Conservation (phyloP, 2,113 vertebrate genomes). For the Colius striatus region DNA sequence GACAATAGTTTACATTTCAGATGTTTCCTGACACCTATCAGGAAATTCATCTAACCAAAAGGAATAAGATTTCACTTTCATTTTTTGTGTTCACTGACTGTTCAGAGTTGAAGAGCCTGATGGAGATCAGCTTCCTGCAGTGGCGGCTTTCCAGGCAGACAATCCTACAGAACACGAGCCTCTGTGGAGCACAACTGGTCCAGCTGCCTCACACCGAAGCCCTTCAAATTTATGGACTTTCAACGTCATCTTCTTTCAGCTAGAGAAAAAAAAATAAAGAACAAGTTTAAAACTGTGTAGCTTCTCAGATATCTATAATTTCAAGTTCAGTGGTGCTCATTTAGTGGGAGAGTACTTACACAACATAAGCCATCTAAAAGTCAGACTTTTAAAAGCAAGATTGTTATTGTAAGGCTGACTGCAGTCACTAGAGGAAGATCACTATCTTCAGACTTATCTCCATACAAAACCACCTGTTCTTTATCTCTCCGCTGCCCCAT, state of each 20-base stretch:
- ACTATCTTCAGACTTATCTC: neutral
- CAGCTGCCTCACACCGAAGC: neutral
- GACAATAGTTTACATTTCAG: constrained; percentile 27
- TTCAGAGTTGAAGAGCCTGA: neutral
- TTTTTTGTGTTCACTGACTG: neutral
- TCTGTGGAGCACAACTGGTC: neutral
- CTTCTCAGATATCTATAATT: neutral
- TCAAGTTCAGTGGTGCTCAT: neutral
- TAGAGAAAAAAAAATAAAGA: neutral
- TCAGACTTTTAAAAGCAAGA: neutral
- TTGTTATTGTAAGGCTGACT: neutral
- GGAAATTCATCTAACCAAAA: constrained; percentile 13
- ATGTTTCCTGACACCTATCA: constrained; percentile 50
- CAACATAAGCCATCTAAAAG: neutral
- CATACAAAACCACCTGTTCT: neutral
- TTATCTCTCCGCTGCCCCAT: neutral
- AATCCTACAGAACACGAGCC: neutral
- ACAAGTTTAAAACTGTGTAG: neutral
- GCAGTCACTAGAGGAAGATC: neutral
- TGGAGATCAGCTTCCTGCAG: neutral
- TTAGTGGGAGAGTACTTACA: neutral
- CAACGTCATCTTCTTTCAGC: neutral
- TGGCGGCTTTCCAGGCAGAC: neutral
- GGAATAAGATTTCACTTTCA: constrained; percentile 4
- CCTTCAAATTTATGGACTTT: neutral